Conservation (phyloP, 2,113 vertebrate genomes). For the Chlorodrepanis virens region DNA sequence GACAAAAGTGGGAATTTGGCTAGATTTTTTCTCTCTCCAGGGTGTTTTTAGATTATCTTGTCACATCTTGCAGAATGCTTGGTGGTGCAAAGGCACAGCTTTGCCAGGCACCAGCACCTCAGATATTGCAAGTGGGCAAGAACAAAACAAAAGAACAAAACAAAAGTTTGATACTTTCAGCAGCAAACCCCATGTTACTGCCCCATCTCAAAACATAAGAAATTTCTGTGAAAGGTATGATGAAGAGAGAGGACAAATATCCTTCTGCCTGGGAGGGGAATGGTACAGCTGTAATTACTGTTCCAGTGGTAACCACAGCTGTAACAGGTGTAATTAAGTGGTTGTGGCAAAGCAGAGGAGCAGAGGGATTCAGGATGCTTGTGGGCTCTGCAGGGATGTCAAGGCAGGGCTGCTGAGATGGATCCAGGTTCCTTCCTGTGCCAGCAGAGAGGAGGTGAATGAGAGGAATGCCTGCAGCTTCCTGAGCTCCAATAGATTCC, state of each 20-base stretch:
- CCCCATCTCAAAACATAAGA: accelerated
- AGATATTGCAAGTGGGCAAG: neutral
- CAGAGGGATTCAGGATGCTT: neutral
- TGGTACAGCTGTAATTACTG: neutral
- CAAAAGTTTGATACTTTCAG: neutral
- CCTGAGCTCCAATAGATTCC: neutral
- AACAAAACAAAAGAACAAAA: neutral
- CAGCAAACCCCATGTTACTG: accelerated
- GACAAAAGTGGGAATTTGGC: neutral
- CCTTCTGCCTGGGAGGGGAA: neutral
- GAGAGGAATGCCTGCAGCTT: neutral
- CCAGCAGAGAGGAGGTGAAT: neutral
- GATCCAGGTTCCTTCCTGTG: neutral
- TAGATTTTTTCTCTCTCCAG: neutral
- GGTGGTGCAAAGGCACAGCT: neutral
- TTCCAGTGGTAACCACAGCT: neutral
- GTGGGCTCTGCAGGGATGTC: neutral
- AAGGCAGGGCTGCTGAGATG: neutral
- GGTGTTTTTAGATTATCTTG: neutral
- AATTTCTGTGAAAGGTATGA: neutral
- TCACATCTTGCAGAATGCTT: neutral
- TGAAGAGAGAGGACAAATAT: neutral
- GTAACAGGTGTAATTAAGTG: neutral
- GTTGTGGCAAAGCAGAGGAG: neutral
- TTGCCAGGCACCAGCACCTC: neutral